Evolutionary conservation across 2,888 invertebrate species (phyloP).

Genomic region (Dryomyza anilis): DNA sequence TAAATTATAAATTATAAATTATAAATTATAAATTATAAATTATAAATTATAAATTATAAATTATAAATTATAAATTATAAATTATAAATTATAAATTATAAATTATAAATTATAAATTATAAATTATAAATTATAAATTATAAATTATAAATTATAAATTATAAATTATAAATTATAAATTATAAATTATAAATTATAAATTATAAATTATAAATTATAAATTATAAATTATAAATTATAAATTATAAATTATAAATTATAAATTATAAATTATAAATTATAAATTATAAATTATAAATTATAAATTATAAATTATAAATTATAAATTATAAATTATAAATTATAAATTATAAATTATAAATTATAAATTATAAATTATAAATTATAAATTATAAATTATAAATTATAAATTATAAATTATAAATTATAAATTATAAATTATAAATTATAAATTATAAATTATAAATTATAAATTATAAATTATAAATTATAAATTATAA

Average conservation of each 20-base stretch:
- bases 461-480: neutral
- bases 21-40: no score
- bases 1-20: no score
- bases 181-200: neutral
- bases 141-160: neutral
- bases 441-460: neutral
- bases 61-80: neutral
- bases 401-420: neutral
- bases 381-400: neutral
- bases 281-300: neutral
- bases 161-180: neutral
- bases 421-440: neutral
- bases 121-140: neutral
- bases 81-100: neutral
- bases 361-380: neutral
- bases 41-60: neutral
- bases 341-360: neutral
- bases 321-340: neutral
- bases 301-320: neutral
- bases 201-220: neutral
- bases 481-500: neutral
- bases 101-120: neutral
- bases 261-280: neutral
- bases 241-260: neutral
- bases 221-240: neutral